A percentile compares a stretch with the other conserved stretches of the same genome.
phyloP scores from a whole-genome alignment of 1,140 invertebrate species.

The Cherax quadricarinatus region DNA sequence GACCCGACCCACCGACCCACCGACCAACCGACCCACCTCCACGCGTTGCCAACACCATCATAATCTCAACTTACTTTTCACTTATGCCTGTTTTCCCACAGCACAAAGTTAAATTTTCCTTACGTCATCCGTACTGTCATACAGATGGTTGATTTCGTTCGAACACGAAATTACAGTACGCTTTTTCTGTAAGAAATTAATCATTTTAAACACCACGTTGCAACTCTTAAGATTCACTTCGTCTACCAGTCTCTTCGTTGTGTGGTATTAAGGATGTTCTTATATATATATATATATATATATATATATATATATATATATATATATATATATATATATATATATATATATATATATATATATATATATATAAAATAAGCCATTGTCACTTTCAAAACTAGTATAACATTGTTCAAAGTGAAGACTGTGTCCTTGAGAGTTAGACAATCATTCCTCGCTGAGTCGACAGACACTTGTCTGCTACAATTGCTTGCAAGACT shows the following conservation, averaged over 20 bases:
- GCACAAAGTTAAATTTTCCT: no score
- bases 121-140: no score
- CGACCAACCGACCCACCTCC: neutral
- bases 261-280: neutral
- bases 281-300: neutral
- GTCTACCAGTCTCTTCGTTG: neutral
- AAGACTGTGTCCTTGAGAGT: no score
- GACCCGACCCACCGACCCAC: neutral
- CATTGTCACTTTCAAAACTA: no score
- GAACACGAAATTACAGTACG: no score
- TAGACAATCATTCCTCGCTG: no score
- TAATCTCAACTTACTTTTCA: neutral
- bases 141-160: no score
- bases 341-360: neutral
- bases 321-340: neutral
- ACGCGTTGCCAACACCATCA: neutral
- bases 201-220: neutral
- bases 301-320: no score
- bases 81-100: no score
- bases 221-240: neutral
- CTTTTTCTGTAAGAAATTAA: neutral
- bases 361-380: no score
- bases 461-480: neutral
- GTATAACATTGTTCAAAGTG: no score
- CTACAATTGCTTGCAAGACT: conserved; percentile 3